These are phyloP conservation scores for Blastomussa wellsi DNA, from an alignment of 92 coral and sea anemone genomes.

Conservation along the genomic window DNA sequence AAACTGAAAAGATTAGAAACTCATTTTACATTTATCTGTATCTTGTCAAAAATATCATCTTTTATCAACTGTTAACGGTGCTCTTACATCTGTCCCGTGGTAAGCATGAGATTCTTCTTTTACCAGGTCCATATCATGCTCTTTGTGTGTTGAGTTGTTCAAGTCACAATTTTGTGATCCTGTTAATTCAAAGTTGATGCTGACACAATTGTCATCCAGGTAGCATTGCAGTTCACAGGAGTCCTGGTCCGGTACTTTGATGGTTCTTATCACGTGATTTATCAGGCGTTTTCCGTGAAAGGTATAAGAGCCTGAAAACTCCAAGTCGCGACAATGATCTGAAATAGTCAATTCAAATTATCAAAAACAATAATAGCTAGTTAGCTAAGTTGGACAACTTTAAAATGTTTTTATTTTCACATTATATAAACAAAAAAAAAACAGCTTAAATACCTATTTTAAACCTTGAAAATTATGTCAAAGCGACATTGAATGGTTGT, in stretches of 20 bases:
- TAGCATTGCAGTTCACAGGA: neutral
- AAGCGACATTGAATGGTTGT: too few relatives aligned
- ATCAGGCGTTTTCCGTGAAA: neutral
- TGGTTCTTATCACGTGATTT: slow-evolving; percentile 2
- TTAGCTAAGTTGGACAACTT: neutral
- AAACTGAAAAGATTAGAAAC: too few relatives aligned
- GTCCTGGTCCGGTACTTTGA: neutral
- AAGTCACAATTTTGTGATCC: neutral
- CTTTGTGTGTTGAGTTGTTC: neutral
- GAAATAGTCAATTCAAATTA: neutral
- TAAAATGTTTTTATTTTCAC: too few relatives aligned
- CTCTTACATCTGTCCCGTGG: neutral
- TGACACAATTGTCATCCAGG: slow-evolving; percentile 1
- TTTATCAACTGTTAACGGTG: neutral
- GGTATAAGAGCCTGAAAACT: neutral
- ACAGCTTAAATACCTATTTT: too few relatives aligned
- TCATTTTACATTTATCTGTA: too few relatives aligned
- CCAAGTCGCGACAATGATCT: neutral
- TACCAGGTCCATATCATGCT: neutral
- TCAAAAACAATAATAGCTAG: neutral
- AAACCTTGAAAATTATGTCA: too few relatives aligned
- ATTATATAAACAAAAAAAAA: too few relatives aligned
- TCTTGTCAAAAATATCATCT: too few relatives aligned
- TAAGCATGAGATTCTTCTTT: neutral
- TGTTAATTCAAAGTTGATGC: neutral